Conservation (phyloP, 2,113 vertebrate genomes). For the Apteryx mantelli region DNA sequence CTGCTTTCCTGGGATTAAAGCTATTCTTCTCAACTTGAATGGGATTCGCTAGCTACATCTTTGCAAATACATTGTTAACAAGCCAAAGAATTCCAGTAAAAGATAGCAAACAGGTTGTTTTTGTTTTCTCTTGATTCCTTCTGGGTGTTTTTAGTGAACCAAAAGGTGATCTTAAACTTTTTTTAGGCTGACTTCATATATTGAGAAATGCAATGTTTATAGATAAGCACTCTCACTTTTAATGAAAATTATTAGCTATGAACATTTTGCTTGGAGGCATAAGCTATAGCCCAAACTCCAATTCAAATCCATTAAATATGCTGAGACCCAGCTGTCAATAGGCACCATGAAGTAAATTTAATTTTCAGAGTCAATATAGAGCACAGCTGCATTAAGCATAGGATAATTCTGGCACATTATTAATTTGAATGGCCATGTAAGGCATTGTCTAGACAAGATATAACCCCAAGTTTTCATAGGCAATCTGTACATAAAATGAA, state of each 20-base stretch:
- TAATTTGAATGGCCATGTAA: slow-evolving; percentile 82
- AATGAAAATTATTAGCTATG: slow-evolving; percentile 81
- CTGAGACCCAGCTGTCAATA: slow-evolving; percentile 85
- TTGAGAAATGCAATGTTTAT: neutral
- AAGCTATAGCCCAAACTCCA: slow-evolving; percentile 70
- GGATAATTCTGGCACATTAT: slow-evolving; percentile 83
- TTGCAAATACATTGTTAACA: slow-evolving; percentile 57
- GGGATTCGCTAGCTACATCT: neutral
- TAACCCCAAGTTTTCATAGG: slow-evolving; percentile 77
- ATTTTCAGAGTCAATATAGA: slow-evolving; percentile 87
- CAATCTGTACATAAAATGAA: slow-evolving; percentile 79
- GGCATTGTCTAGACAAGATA: slow-evolving; percentile 83
- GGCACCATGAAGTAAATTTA: slow-evolving; percentile 80
- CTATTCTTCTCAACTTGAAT: neutral
- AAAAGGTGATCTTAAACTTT: neutral
- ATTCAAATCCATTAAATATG: slow-evolving; percentile 81
- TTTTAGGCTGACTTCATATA: slow-evolving; percentile 36
- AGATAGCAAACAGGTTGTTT: slow-evolving; percentile 10
- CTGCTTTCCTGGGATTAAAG: slow-evolving; percentile 36
- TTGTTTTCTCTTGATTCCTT: slow-evolving; percentile 15
- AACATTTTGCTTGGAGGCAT: slow-evolving; percentile 80
- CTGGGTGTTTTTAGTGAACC: slow-evolving; percentile 8
- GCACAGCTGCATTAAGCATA: slow-evolving; percentile 83
- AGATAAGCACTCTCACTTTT: slow-evolving; percentile 74
- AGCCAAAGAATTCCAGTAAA: slow-evolving; percentile 5